Evolutionary conservation across 2,888 invertebrate species (phyloP), one percentile per base, ranked within the genome.

Genomic region (Gandaritis pyraliata): DNA sequence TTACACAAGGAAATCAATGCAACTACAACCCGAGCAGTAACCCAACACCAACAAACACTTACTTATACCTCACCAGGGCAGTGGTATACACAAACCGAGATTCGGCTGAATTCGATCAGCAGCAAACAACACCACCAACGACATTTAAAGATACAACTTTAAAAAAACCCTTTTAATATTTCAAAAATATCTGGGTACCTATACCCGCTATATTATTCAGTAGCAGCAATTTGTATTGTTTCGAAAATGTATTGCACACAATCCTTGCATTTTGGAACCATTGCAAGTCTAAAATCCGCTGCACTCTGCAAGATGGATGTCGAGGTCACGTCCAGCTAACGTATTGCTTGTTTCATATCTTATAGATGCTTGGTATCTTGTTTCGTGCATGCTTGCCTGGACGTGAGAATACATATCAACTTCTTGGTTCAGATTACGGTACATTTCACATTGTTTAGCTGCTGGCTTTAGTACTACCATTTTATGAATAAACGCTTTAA

Each of bases 381-480:
- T 61, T 53, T 53, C 60, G 53, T 61, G 55, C 55, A 58, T 64
- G 60, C 43, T 58, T 57, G 54, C 61, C 36, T 48, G 48, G 39
- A 38, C 48, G 46, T 54, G 63, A 66, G 59, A 63, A 66, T 48
- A 62, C 62, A 58, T 60, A 58, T 62, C 65, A 65, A 62, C 38
- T 55, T 60, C 59, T 65, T 60, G 41, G 53, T 59, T 48, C 38
- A 47, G 51, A 64, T 61, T 65, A 54, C 58, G 1, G 33, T 33
- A 33, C 33, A 8, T 33, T 33, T 8, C 58, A 12, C 18, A 3
- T n/a, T 15, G n/a, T 39, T 1, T 33, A 10, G 10, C 8, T 38
- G 12, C n/a, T 38, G 10, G n/a, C n/a, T n/a, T 6, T 38, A 12
- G 38, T 38, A 6, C n/a, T 23, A 23, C 23, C 3, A 6, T 23